Evolutionary conservation across 2,113 vertebrate species (phyloP), one percentile per base, ranked within the genome.

Genomic region (Pterocles orientalis): DNA sequence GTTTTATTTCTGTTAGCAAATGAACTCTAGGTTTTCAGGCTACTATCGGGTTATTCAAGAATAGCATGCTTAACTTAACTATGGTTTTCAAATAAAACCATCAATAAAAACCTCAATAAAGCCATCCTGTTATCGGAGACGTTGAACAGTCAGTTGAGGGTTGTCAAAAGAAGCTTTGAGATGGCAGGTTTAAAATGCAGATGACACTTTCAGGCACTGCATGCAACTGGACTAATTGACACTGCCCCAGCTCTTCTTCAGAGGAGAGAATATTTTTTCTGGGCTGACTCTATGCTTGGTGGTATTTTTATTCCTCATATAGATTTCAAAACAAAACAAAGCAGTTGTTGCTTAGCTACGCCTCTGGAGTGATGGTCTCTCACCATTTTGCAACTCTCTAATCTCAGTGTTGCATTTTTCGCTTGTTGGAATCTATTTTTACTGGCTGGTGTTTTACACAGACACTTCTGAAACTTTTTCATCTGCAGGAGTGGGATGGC

Each of bases 311-410:
- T 85, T 95, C 92, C 96, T 93, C 92, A 28, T 93, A 91, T 85
- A 94, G 91, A 95, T 95, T 97, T 95, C 96, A 92, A 95, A 96
- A 94, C 93, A 95, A 95, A 97, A 96, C 92, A 96, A 88, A 95
- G 84, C 70, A 66, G 60, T 88, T 93, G 96, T 97, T 94, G 96
- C 96, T 91, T 96, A 95, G 96, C 56, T 96, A 94, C 92, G 7
- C 25, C 62, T 87, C 81, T 84, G 53, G 72, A 87, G 95, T 72
- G 73, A 86, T 86, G 83, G 72, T 82, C 81, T 95, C 73, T 82
- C 92, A 92, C 60, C 61, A 14, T 96, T 94, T 94, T 96, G 95
- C 88, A 94, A 87, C 53, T 92, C 82, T 93, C 76, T 93, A 87
- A 96, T 95, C 70, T 94, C 86, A 58, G 0, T 31, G 65, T 95